These are phyloP conservation scores for Rhyzopertha dominica DNA, from an alignment of 1,140 invertebrate species.

Conservation along the genomic window DNA sequence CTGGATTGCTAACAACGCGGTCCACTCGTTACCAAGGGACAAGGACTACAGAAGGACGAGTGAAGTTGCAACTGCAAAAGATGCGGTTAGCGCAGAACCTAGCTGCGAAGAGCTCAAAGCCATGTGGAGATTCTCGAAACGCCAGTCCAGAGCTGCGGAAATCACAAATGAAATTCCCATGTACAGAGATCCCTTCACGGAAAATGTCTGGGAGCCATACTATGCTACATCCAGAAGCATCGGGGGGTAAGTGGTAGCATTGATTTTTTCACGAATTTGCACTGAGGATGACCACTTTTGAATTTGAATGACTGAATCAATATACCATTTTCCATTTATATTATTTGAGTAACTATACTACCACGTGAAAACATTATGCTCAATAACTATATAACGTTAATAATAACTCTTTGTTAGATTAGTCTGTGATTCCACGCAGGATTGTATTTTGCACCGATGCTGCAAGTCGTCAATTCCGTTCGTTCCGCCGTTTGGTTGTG, in stretches of 20 bases:
- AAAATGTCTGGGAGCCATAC: conserved; percentile 74
- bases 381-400: too few species aligned
- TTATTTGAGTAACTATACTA: neutral
- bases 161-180: conserved; percentile 78
- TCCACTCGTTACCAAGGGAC: conserved; percentile 29
- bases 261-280: neutral
- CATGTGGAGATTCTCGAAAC: conserved; percentile 87
- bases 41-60: conserved; percentile 35
- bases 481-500: too few species aligned
- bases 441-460: too few species aligned
- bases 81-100: conserved; percentile 55
- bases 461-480: too few species aligned
- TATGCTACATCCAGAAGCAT: conserved; percentile 50
- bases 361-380: too few species aligned
- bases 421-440: too few species aligned
- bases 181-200: conserved; percentile 72
- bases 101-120: conserved; percentile 79
- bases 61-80: conserved; percentile 36
- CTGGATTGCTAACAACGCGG: conserved; percentile 16
- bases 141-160: conserved; percentile 80
- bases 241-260: conserved; percentile 45
- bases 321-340: too few species aligned
- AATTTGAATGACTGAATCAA: too few species aligned
- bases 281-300: too few species aligned
- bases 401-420: too few species aligned